phyloP scores from a whole-genome alignment of 1,140 invertebrate species.

The Piezodorus guildinii region DNA sequence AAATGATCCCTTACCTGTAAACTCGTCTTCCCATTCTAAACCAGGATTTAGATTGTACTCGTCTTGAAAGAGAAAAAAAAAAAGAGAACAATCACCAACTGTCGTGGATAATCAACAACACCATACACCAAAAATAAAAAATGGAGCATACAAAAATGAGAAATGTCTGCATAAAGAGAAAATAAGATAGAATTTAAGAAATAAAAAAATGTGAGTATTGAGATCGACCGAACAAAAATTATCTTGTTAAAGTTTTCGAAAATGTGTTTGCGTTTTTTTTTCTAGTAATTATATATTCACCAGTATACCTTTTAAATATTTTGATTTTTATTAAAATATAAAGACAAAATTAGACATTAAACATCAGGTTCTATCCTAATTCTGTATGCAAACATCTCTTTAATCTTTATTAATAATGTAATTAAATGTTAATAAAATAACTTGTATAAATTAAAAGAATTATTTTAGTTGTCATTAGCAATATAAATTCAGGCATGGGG shows the following conservation, averaged over 20 bases:
- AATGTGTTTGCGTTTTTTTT: too few relatives aligned
- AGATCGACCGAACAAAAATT: too few relatives aligned
- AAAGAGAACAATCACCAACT: slow-evolving; percentile 33
- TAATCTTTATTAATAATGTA: slow-evolving; percentile 5
- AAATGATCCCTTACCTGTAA: slow-evolving; percentile 74
- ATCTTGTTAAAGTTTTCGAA: too few relatives aligned
- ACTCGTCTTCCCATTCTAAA: slow-evolving; percentile 99
- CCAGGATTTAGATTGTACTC: slow-evolving; percentile 97
- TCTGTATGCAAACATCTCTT: slow-evolving; percentile 2
- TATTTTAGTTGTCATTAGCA: slow-evolving; percentile 6
- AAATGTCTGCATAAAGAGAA: neutral
- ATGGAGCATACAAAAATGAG: slow-evolving; percentile 4
- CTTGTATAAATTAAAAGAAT: neutral
- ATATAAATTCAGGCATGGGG: neutral
- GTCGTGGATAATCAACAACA: slow-evolving; percentile 16
- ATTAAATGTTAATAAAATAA: neutral
- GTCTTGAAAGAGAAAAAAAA: slow-evolving; percentile 75
- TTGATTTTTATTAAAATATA: too few relatives aligned
- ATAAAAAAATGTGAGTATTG: too few relatives aligned
- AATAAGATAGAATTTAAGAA: slow-evolving; percentile 2
- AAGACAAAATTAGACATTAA: too few relatives aligned
- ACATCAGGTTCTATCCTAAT: neutral
- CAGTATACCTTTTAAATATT: too few relatives aligned
- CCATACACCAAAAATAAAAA: slow-evolving; percentile 5
- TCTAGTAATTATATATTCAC: too few relatives aligned